These are phyloP conservation scores for Plutomurus gul DNA, from an alignment of 1,140 invertebrate species.

Conservation along the genomic window DNA sequence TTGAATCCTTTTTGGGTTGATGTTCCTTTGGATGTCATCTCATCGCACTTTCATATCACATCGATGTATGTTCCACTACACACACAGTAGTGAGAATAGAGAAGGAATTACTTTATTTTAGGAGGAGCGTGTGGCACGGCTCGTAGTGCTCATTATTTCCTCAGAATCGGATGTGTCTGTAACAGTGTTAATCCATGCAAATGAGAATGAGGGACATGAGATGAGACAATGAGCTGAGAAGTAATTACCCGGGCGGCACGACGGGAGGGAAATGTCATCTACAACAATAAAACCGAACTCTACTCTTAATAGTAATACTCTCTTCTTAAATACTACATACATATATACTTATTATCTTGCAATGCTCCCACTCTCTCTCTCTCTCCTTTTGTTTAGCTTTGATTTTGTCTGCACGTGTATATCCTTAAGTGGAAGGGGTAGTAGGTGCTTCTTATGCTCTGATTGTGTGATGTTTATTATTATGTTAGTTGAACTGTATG, in stretches of 20 bases:
- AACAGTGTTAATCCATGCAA: conserved; percentile 45
- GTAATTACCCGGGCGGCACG: conserved; percentile 40
- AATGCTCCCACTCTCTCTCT: not conserved
- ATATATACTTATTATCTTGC: not conserved
- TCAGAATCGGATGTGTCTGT: conserved; percentile 26
- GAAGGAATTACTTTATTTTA: not conserved
- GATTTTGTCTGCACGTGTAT: not conserved
- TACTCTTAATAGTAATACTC: not conserved
- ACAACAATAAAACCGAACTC: conserved; percentile 37
- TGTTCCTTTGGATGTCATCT: conserved; percentile 27
- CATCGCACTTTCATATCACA: not conserved
- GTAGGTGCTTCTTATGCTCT: not conserved
- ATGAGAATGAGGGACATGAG: conserved; percentile 33
- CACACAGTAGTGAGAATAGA: not conserved
- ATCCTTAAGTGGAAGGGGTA: no score
- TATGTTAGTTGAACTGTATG: not conserved
- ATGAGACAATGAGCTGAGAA: conserved; percentile 42
- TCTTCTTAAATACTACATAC: not conserved
- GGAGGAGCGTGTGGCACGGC: not conserved
- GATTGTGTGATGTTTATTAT: not conserved
- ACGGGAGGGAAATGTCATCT: conserved; percentile 27
- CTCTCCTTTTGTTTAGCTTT: not conserved
- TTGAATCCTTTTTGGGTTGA: not conserved
- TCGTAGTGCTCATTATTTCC: not conserved
- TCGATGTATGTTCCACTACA: not conserved